These are phyloP conservation scores for Drosophila infuscata DNA, from an alignment of 2,888 invertebrate genomes.

Conservation along the genomic window DNA sequence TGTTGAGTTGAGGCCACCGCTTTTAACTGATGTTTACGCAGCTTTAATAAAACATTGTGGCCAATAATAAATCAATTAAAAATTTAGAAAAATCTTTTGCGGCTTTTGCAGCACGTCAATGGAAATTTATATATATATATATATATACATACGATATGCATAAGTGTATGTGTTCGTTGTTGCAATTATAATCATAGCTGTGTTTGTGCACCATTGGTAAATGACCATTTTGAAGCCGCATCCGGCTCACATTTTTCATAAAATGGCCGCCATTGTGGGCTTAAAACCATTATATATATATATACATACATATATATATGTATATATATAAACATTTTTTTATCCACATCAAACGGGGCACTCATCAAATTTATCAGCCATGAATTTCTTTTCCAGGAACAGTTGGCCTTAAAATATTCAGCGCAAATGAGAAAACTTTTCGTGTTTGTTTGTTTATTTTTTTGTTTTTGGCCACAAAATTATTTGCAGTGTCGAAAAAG, in stretches of 20 bases:
- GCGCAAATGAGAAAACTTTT: constrained; percentile 62
- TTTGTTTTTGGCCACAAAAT: constrained; percentile 14
- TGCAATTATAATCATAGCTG: constrained; percentile 4
- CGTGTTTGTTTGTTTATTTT: constrained; percentile 12
- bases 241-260: constrained; percentile 28
- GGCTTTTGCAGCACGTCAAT: constrained; percentile 10
- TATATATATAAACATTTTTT: background rate
- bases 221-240: constrained; percentile 31
- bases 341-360: background rate
- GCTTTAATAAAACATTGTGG: constrained; percentile 68
- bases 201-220: background rate
- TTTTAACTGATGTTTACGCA: constrained; percentile 48
- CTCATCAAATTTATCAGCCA: constrained; percentile 42
- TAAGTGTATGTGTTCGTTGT: constrained; percentile 5
- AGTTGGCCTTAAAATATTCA: constrained; percentile 58
- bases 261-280: constrained; percentile 50
- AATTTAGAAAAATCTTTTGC: constrained; percentile 49
- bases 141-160: background rate
- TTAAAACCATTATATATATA: constrained; percentile 14
- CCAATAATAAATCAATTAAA: constrained; percentile 72
- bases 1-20: constrained; percentile 11
- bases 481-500: constrained; percentile 27
- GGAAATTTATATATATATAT: constrained; percentile 10
- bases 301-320: background rate
- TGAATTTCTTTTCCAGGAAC: constrained; percentile 27